Evolutionary conservation across 2,797 vertebrate genomes (phyloP), one percentile per base, ranked within the genome.

Genomic region (Alcedo atthis): DNA sequence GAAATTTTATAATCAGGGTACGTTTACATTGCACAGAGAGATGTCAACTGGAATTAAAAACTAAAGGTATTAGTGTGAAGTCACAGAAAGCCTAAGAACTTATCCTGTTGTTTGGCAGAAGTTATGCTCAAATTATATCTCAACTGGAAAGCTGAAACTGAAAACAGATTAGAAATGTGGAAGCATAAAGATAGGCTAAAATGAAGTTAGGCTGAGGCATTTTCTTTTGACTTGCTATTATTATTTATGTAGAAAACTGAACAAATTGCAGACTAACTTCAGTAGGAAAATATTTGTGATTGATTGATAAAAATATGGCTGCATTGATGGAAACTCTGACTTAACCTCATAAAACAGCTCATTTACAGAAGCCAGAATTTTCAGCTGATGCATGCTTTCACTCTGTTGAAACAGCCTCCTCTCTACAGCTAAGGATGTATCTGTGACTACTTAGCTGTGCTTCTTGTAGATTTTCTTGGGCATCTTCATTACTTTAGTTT

Each of bases 221-320:
- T 88, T 90, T 76, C 63, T 81, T 86, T 77, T 79, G 18, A 73
- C 37, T 81, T 69, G 42, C 51, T 94, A 63, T 84, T 86, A 84
- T 86, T 92, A 91, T 73, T 96, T 88, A 49, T 66, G 79, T 73
- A 59, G 33, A 51, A 91, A 91, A 90, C 86, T 7, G 1, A 79
- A 78, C 26, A 87, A 94, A 84, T 63, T 86, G 32, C 71, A 77
- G 68, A 42, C 30, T 67, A 67, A n/a, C 88, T 76, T 91, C 88
- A 94, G 59, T 67, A 81, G 88, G 88, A 95, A 96, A 96, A 40
- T 91, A 91, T 93, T 93, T 59, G 25, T 67, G 83, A 94, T 79
- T 89, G 85, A 92, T 74, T 53, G 68, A 88, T 53, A 86, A 76
- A 92, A 94, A 79, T 62, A 78, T 0, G 0, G n/a, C 66, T 59